phyloP scores from a whole-genome alignment of 2,113 vertebrate genomes.

The Gobius niger region DNA sequence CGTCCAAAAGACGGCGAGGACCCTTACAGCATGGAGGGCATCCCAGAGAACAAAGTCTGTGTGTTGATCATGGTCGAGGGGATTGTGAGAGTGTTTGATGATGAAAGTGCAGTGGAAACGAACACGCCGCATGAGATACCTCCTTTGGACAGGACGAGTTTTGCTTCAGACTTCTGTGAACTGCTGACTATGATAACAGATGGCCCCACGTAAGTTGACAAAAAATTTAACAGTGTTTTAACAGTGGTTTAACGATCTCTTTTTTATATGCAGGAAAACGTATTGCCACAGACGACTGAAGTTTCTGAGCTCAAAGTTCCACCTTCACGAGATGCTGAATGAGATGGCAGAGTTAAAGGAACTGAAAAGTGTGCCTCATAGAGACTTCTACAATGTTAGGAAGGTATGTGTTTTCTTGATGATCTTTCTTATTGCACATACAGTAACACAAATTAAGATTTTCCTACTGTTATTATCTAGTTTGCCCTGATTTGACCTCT shows the following conservation, averaged over 20 bases:
- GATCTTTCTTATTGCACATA: too few relatives aligned
- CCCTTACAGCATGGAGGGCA: conserved; percentile 84
- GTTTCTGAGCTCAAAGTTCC: conserved; percentile 94
- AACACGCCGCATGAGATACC: conserved; percentile 84
- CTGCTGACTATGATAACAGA: conserved; percentile 92
- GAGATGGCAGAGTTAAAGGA: conserved; percentile 96
- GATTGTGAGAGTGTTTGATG: conserved; percentile 87
- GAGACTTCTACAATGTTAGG: conserved; percentile 98
- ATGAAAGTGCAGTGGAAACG: conserved; percentile 73
- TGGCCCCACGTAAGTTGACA: conserved; percentile 87
- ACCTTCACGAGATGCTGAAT: conserved; percentile 96
- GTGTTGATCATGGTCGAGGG: conserved; percentile 86
- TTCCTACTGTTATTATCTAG: too few relatives aligned
- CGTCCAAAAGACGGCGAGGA: conserved; percentile 81
- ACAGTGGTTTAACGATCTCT: conserved; percentile 14
- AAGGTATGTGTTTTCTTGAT: conserved; percentile 78
- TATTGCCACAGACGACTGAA: conserved; percentile 94
- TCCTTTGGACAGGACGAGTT: conserved; percentile 92
- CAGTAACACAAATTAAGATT: too few relatives aligned
- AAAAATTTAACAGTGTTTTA: conserved; percentile 25
- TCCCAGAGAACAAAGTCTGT: conserved; percentile 88
- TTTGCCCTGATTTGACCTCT: too few relatives aligned
- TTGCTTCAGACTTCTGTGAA: conserved; percentile 89
- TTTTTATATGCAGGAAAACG: conserved; percentile 83
- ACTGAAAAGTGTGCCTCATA: conserved; percentile 90